A percentile compares a stretch with the other conserved stretches of the same genome.
Conservation (phyloP, 2,797 vertebrate species). For the Thalassophryne amazonica region DNA sequence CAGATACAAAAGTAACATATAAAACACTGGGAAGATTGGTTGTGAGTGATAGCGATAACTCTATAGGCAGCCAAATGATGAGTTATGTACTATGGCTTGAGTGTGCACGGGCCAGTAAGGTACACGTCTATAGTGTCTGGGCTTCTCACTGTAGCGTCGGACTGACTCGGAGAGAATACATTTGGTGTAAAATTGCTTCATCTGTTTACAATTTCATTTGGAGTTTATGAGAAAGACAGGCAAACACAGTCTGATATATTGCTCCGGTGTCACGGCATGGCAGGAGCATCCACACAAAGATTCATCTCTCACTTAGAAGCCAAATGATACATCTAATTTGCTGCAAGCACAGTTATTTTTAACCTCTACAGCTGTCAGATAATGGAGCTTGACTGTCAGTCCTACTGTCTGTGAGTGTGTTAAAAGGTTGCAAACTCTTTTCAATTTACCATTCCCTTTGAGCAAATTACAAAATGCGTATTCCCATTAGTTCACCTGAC, state of each 20-base stretch:
- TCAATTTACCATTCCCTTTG: constrained; percentile 78
- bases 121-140: constrained; percentile 52
- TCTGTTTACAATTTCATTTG: constrained; percentile 82
- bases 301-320: constrained; percentile 85
- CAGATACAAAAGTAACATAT: constrained; percentile 64
- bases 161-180: constrained; percentile 62
- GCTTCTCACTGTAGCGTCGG: constrained; percentile 41
- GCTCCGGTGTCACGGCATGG: constrained; percentile 75
- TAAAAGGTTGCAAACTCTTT: constrained; percentile 81
- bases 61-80: constrained; percentile 68
- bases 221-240: constrained; percentile 80
- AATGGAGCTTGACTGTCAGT: constrained; percentile 80
- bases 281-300: constrained; percentile 81
- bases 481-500: constrained; percentile 77
- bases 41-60: constrained; percentile 78
- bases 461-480: constrained; percentile 78
- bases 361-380: constrained; percentile 85
- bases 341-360: constrained; percentile 82
- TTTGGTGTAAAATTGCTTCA: constrained; percentile 78
- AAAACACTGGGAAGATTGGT: constrained; percentile 59
- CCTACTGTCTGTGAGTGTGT: constrained; percentile 68
- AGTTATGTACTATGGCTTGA: constrained; percentile 73
- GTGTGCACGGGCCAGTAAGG: constrained; percentile 61
- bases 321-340: constrained; percentile 86
- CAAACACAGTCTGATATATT: constrained; percentile 79